These are phyloP conservation scores for Pontoporia blainvillei DNA, from an alignment of 2,113 vertebrate species.

Conservation along the genomic window DNA sequence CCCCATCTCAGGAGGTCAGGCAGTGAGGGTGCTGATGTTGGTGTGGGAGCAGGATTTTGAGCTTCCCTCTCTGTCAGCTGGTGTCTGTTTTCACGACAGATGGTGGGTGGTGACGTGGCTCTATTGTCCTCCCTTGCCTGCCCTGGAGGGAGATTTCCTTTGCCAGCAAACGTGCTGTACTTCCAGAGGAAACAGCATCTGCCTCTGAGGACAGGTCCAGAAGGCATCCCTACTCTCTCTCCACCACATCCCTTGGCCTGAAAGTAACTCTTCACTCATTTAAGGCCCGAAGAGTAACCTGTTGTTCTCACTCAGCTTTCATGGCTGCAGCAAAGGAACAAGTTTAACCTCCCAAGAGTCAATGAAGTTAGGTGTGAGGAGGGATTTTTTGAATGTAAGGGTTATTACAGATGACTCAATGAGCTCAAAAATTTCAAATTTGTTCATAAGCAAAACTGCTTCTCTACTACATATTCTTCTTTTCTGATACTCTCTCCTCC, in stretches of 20 bases:
- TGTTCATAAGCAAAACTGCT: not conserved
- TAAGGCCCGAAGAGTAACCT: not conserved
- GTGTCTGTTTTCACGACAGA: conserved; percentile 78
- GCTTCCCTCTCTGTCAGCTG: conserved; percentile 67
- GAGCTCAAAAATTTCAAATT: not conserved
- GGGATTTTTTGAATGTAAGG: not conserved
- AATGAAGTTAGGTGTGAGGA: not conserved
- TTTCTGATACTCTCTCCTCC: not conserved
- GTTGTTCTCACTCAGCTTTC: not conserved
- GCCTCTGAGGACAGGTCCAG: conserved; percentile 36
- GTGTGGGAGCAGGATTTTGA: conserved; percentile 59
- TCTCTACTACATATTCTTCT: not conserved
- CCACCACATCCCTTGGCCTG: not conserved
- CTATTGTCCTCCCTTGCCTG: conserved; percentile 65
- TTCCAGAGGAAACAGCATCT: conserved; percentile 68
- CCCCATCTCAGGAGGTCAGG: conserved; percentile 31
- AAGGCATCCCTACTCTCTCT: not conserved
- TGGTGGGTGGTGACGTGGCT: conserved; percentile 65
- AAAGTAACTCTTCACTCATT: not conserved
- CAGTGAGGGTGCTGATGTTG: conserved; percentile 41
- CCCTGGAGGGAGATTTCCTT: conserved; percentile 64
- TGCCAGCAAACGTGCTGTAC: conserved; percentile 57
- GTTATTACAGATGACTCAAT: not conserved
- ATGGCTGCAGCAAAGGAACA: not conserved
- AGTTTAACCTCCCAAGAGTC: not conserved